Evolutionary conservation across 1,140 invertebrate species (phyloP).

Genomic region (Microplitis demolitor): DNA sequence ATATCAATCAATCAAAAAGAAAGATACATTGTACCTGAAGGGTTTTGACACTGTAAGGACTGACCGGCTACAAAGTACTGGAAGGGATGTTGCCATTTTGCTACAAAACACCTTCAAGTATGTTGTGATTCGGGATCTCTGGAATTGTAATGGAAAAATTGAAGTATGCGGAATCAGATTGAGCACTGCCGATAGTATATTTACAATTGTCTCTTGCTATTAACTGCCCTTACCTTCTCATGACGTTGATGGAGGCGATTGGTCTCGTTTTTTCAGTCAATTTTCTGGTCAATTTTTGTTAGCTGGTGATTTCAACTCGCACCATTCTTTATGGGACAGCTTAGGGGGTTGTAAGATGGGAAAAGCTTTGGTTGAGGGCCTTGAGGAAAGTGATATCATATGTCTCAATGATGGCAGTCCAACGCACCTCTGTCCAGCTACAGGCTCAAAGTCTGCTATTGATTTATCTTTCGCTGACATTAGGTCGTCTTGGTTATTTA

Average conservation of each 20-base stretch:
- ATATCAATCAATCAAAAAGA: too few relatives aligned
- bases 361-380: conserved; percentile 7
- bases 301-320: conserved; percentile 29
- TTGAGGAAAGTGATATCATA: conserved; percentile 16
- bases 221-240: too few relatives aligned
- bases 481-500: not conserved
- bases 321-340: conserved; percentile 25
- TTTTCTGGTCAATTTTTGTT: conserved; percentile 10
- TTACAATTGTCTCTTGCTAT: too few relatives aligned
- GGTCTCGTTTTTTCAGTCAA: not conserved
- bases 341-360: not conserved
- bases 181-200: too few relatives aligned
- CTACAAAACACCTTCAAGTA: not conserved
- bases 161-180: not conserved
- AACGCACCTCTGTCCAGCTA: not conserved
- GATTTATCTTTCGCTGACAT: conserved; percentile 18
- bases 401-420: conserved; percentile 18
- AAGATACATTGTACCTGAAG: not conserved
- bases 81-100: not conserved
- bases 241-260: too few relatives aligned
- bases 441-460: conserved; percentile 8
- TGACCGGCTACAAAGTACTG: not conserved
- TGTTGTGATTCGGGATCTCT: not conserved
- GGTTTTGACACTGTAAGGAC: not conserved
- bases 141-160: not conserved